Base-by-base conservation (phyloP, 1,140 invertebrate species). In the Trissolcus basalis region DNA sequence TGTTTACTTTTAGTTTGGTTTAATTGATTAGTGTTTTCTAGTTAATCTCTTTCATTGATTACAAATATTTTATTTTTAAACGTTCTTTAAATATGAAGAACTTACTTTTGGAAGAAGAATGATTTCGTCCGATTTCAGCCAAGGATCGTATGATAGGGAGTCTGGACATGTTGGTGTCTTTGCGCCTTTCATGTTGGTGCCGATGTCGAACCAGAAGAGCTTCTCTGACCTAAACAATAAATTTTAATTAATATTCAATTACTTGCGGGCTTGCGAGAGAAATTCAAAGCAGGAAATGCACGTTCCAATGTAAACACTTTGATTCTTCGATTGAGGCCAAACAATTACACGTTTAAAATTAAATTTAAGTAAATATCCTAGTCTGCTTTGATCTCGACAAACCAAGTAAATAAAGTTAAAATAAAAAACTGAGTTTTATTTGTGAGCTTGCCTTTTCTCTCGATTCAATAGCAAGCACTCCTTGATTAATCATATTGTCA, bases 101-200 rank as follows among this genome's bases (percentile, higher is more conserved):
- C 95, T 95, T 91, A 96, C 96, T 97, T 92, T 96, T 97, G 47
- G 94, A 96, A 13, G 97, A 96, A 13, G 97, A 98, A 88, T 97
- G 95, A 88, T 97, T 98, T 77, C 94, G 92, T 76, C 97, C 97
- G 81, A 99, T 99, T 83, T 99, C 98, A 13, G 97, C 96, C 71
- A 99, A 90, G 7, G 97, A 99, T 74, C 97, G 91, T 77, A 99
- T 98, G 53, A 99, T 93, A 6, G 97, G 97, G 56, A 99, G 89
- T 65, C 95, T 91, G 27, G 96, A 95, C 90, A 95, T 93, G 77
- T 91, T 91, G 78, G 91, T 92, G 49, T 94, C 92, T 82, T 95
- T 94, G 75, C 93, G 93, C 79, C 92, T 91, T 83, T 98, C 96
- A 84, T 98, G 96, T 80, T 98, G 97, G 91, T 99, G 98, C 41